Base-by-base conservation (phyloP, 2,888 invertebrate species). In the Alloplasta piceator region DNA sequence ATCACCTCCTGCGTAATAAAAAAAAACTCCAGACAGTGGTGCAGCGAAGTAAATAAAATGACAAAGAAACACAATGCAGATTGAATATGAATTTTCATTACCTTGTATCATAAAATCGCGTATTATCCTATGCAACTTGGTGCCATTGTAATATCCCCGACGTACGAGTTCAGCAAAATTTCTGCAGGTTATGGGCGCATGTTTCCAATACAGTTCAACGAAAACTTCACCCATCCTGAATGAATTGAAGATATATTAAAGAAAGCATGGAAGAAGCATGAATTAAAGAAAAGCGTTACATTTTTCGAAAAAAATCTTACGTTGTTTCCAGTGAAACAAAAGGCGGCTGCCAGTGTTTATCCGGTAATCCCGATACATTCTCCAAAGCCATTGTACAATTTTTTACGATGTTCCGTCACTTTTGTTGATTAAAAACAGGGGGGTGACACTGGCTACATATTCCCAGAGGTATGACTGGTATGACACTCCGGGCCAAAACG, bases 161-260 rank as follows among this genome's bases (percentile, higher is more conserved):
- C 98, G 94, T 0, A 97, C 94, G 38, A 99, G 93, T 92, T 99
- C 99, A 78, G 98, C 98, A 93, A 99, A 99, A 92, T 99, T 99
- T 89, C 98, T 94, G 87, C 99, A 99, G 0, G 99, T 99, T 85
- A 96, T 95, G n/a, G 99, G 99, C 0, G 99, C 96, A 91, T 99
- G 99, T 91, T 98, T 97, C 99, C 99, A 99, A 90, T 99, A 99
- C 83, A 99, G 94, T 92, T 99, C 99, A 64, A 99, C 93, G 0
- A 95, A 94, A 66, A 99, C 94, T 87, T 96, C 96, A 0, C 99
- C 99, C 98, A 99, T 98, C 60, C 98, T 98, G 91, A 68, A 93
- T 93, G 26, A 16, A 56, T 52, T 16, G 41, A 12, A 7, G 6
- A 52, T 43, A 66, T 50, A 14, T 16, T 12, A 6, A 26, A n/a